Conservation (phyloP, 2,888 invertebrate species). For the Epinotia demarniana region DNA sequence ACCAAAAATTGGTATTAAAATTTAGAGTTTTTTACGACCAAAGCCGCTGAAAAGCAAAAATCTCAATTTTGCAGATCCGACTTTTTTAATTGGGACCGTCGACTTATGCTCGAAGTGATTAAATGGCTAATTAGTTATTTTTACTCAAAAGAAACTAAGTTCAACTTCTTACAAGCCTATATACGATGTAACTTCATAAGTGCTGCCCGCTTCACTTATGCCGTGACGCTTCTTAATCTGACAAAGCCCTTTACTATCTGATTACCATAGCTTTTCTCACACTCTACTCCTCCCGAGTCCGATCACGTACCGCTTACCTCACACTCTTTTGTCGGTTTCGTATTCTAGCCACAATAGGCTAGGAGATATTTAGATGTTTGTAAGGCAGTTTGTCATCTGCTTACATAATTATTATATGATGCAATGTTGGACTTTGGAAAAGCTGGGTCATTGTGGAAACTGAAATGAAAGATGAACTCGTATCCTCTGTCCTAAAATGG, state of each 20-base stretch:
- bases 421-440: background rate
- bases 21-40: no score
- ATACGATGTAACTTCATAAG: background rate
- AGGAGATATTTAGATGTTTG: constrained; percentile 17
- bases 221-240: background rate
- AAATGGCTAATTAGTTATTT: background rate
- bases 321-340: constrained; percentile 23
- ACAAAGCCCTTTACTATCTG: constrained; percentile 13
- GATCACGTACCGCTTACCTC: constrained; percentile 31
- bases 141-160: background rate
- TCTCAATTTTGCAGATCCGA: no score
- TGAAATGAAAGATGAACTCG: background rate
- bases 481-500: background rate
- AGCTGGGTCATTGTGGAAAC: background rate
- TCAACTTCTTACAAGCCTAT: background rate
- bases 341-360: constrained; percentile 30
- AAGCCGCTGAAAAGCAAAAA: no score
- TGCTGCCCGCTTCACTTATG: constrained; percentile 1
- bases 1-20: no score
- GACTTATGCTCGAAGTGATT: background rate
- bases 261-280: constrained; percentile 33
- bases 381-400: constrained; percentile 13
- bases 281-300: constrained; percentile 8
- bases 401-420: constrained; percentile 22
- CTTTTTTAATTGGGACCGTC: no score